Base-by-base conservation (phyloP, 2,888 invertebrate species). In the Meghimatium bilineatum region DNA sequence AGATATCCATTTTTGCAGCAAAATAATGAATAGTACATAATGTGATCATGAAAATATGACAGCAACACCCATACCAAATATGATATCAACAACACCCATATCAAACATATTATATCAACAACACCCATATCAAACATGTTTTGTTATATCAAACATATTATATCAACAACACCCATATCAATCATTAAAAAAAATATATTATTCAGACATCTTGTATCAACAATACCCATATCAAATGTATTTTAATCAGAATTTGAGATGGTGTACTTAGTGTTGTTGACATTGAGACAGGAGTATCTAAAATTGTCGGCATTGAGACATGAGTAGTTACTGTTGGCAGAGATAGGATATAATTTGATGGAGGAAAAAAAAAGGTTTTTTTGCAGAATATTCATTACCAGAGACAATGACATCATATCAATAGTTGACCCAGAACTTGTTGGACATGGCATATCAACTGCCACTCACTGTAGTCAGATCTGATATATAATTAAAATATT, bases 1-100 rank as follows among this genome's bases (percentile, higher is more conserved):
- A 20, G 23, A 14, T 78, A 36, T 32, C 38, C 26, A 78, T n/a
- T 60, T n/a, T n/a, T 78, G 36, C n/a, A 63, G 34, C 63, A 78
- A 23, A 6, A 23, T 32, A 36, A 23, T 10, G 23, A 38, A n/a
- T 38, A 38, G 36, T n/a, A 10, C 14, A 26, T 32, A 32, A 20
- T 66, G 1, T 66, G 0, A 12, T 66, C 17, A 66, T 66, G 1
- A 32, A 17, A 29, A 2, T 3, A n/a, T 5, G 1, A 63, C n/a
- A n/a, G 2, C 60, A 63, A 63, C 60, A 23, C n/a, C 14, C 32
- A 14, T 10, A 17, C 32, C 32, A 66, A 3, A 66, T 14, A 17
- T 32, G 14, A 32, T 32, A 32, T 29, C 32, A 14, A 32, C 32
- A 32, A 63, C 60, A 23, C n/a, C 14, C 32, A 14, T 10, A 17